phyloP scores from a whole-genome alignment of 2,797 vertebrate genomes.

The Poecilia velifera region DNA sequence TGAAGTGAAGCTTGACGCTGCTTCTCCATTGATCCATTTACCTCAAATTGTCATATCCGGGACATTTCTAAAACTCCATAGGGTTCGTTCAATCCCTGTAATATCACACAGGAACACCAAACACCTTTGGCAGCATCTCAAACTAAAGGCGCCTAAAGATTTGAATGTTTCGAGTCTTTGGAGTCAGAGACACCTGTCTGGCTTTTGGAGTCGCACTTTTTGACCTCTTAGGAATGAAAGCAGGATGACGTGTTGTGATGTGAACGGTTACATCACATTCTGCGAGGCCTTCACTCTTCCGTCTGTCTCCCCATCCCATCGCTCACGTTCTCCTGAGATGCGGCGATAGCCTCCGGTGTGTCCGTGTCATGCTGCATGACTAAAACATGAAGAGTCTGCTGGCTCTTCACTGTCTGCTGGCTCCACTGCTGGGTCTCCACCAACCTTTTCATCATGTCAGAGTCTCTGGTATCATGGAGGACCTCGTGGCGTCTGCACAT shows the following conservation, averaged over 20 bases:
- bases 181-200: constrained; percentile 32
- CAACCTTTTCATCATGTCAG: constrained; percentile 56
- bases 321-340: constrained; percentile 40
- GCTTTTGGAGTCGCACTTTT: constrained; percentile 40
- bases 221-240: constrained; percentile 55
- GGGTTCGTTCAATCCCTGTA: background rate
- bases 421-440: constrained; percentile 56
- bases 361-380: constrained; percentile 69
- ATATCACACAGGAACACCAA: background rate
- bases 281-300: constrained; percentile 55
- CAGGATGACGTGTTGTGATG: constrained; percentile 66
- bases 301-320: constrained; percentile 41
- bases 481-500: background rate
- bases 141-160: background rate
- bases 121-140: background rate
- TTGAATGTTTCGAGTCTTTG: background rate
- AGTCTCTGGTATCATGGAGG: constrained; percentile 45
- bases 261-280: constrained; percentile 43
- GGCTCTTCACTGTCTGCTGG: constrained; percentile 50
- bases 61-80: background rate
- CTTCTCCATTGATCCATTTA: background rate
- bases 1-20: too few relatives aligned
- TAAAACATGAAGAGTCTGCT: constrained; percentile 75
- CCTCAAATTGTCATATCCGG: background rate
- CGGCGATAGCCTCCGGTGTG: constrained; percentile 66